Conservation (phyloP, 2,888 invertebrate genomes). For the Neoaliturus tenellus region DNA sequence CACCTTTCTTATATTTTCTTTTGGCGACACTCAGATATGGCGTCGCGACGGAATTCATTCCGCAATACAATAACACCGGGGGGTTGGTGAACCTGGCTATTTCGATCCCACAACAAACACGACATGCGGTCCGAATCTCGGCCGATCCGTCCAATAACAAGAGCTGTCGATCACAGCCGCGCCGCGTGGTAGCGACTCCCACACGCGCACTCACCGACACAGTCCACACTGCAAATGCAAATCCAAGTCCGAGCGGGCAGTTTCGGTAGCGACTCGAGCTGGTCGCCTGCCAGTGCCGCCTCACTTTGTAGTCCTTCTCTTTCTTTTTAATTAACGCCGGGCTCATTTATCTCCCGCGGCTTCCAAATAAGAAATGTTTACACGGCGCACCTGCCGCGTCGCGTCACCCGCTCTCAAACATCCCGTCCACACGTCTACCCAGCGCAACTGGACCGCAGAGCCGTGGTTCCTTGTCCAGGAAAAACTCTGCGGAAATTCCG, state of each 20-base stretch:
- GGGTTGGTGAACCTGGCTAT: background rate
- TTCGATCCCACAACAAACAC: background rate
- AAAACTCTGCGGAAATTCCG: too few species aligned
- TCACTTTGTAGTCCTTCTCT: slow-evolving; percentile 40
- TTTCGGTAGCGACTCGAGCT: background rate
- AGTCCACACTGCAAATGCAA: too few species aligned
- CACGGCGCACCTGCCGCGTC: slow-evolving; percentile 16
- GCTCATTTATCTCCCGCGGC: slow-evolving; percentile 39
- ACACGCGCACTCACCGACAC: too few species aligned
- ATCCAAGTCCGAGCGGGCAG: slow-evolving; percentile 20
- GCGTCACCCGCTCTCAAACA: background rate
- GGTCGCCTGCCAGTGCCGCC: background rate
- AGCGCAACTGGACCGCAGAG: too few species aligned
- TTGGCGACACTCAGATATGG: too few species aligned
- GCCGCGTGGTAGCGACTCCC: background rate
- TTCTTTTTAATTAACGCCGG: slow-evolving; percentile 41
- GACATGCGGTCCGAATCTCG: background rate
- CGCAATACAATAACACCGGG: background rate
- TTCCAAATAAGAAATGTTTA: slow-evolving; percentile 43
- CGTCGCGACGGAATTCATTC: background rate
- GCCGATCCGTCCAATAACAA: background rate
- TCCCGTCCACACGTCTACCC: too few species aligned
- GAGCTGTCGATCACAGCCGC: background rate
- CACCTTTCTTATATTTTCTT: too few species aligned
- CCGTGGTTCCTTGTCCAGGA: too few species aligned